Evolutionary conservation across 2,888 invertebrate species (phyloP).

Genomic region (Stramonita haemastoma): DNA sequence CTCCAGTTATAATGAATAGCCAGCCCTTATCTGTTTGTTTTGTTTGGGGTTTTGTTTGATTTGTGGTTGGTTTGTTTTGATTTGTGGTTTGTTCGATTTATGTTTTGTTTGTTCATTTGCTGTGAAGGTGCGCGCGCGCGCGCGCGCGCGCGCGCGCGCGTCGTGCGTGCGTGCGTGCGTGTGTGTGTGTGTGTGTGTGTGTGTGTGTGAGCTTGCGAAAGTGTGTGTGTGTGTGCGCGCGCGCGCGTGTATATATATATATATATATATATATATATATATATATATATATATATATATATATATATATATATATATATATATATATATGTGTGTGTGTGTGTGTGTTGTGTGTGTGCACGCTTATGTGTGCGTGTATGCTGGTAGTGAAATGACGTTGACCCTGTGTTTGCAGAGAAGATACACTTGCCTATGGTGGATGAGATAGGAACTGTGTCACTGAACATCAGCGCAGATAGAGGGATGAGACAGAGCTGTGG

Average conservation of each 20-base stretch:
- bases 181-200: slow-evolving; percentile 22
- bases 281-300: slow-evolving; percentile 34
- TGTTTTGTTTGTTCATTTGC: too few relatives aligned
- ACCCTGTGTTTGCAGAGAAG: background rate
- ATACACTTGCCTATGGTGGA: too few relatives aligned
- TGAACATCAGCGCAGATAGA: too few relatives aligned
- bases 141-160: background rate
- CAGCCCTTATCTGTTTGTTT: too few relatives aligned
- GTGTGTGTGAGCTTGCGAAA: background rate
- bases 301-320: background rate
- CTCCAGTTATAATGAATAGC: too few relatives aligned
- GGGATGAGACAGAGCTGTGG: background rate
- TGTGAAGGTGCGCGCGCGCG: background rate
- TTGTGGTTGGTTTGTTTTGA: too few relatives aligned
- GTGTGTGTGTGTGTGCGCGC: background rate
- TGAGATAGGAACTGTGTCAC: too few relatives aligned
- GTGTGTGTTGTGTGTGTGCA: background rate
- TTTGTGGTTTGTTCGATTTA: too few relatives aligned
- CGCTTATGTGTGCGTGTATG: background rate
- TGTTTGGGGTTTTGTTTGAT: too few relatives aligned
- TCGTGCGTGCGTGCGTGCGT: background rate
- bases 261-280: slow-evolving; percentile 31
- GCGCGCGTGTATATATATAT: slow-evolving; percentile 27
- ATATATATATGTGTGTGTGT: background rate
- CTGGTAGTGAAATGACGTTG: background rate